Evolutionary conservation across 1,140 invertebrate species (phyloP).

Genomic region (Drosophila arizonae): DNA sequence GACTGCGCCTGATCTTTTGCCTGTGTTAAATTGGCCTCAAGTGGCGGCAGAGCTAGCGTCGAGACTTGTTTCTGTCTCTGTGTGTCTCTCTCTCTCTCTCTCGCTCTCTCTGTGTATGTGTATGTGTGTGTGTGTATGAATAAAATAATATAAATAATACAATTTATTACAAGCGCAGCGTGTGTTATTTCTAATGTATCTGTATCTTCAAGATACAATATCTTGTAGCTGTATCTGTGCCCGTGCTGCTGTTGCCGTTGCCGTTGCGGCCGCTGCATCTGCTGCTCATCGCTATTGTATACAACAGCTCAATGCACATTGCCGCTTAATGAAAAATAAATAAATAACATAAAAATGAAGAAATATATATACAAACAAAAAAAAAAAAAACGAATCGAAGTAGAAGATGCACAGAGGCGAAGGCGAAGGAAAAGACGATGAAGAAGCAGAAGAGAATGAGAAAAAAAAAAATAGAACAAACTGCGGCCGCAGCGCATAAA

Average conservation of each 20-base stretch:
- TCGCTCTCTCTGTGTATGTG: not conserved
- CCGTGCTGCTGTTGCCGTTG: no score
- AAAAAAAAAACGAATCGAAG: conserved; percentile 27
- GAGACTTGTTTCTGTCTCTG: conserved; percentile 1
- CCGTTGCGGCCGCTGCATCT: conserved; percentile 52
- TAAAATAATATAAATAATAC: conserved; percentile 81
- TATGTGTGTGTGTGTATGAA: conserved; percentile 30
- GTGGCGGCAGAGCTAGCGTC: conserved; percentile 31
- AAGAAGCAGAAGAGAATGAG: not conserved
- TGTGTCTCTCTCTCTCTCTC: no score
- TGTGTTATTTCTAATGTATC: conserved; percentile 42
- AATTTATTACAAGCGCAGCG: conserved; percentile 69
- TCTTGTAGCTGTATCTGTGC: conserved; percentile 10
- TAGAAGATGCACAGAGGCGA: conserved; percentile 2
- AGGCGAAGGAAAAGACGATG: conserved; percentile 10
- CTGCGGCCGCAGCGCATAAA: conserved; percentile 46
- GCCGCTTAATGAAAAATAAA: conserved; percentile 62
- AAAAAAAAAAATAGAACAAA: conserved; percentile 1
- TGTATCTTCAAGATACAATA: conserved; percentile 11
- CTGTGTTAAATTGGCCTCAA: conserved; percentile 57
- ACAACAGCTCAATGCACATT: conserved; percentile 38
- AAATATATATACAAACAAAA: conserved; percentile 57
- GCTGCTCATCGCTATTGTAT: conserved; percentile 48
- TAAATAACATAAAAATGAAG: conserved; percentile 79
- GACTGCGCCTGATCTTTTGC: conserved; percentile 51